Base-by-base conservation (phyloP, 2,888 invertebrate species). In the Girardia tigrina region DNA sequence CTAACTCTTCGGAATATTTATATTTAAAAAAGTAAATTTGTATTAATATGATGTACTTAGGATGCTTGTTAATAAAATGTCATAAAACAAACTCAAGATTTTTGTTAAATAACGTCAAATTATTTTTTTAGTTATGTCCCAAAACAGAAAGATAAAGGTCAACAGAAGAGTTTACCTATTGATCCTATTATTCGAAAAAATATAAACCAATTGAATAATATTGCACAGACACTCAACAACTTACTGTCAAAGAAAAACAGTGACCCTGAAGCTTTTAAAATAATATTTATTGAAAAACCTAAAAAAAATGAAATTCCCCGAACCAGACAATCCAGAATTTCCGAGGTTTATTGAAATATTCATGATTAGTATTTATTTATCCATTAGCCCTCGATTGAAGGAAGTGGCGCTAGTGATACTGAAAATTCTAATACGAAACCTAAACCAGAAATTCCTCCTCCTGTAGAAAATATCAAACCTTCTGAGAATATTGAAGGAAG, bases 221-320 rank as follows among this genome's bases (percentile, higher is more conserved):
- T 56, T 23, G 23, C 56, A 4, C 6, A 4, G 2, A n/a, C n/a
- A 12, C 56, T 56, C 23, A 56, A 56, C 23, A 56, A 16, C 23
- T 12, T 56, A 12, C 23, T 56, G 56, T 8, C 8, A 4, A 56
- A 56, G 4, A 56, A 56, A 16, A n/a, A 12, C 23, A 56, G n/a
- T 8, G 56, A 56, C n/a, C 56, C 56, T 56, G 56, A 56, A 4
- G 56, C 56, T 6, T 56, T 56, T 56, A 16, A 56, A 56, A 56
- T 56, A 56, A 56, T 20, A n/a, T 56, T 56, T 23, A 23, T 56
- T 12, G 56, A 56, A 16, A 56, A 56, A 56, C 56, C 56, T 20
- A 56, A 56, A 56, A 56, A 20, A 12, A 56, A 4, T n/a, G 56
- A 56, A 56, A 56, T 56, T 56, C 56, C 56, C n/a, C n/a, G 56